These are phyloP conservation scores for Parapsyche elsis DNA, from an alignment of 1,140 invertebrate genomes.

Conservation along the genomic window DNA sequence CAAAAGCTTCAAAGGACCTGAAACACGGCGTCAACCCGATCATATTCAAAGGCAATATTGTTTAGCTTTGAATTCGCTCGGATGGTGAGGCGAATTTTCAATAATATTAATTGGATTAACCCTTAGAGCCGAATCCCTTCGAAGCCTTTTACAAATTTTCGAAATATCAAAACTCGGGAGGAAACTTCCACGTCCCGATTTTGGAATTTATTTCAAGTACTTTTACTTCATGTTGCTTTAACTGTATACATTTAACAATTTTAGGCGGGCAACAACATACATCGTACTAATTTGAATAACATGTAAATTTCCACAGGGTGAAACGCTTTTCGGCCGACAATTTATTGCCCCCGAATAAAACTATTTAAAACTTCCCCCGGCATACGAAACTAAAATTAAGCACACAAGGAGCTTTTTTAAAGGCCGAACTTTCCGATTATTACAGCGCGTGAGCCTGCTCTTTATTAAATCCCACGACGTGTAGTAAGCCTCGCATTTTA, in stretches of 20 bases:
- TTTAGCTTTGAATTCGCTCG: neutral
- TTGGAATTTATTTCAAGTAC: too few species aligned
- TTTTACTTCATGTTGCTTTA: too few species aligned
- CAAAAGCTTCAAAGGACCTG: too few species aligned
- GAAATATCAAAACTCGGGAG: too few species aligned
- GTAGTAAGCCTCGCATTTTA: too few species aligned
- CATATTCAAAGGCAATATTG: slow-evolving; percentile 10
- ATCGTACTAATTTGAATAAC: slow-evolving; percentile 4
- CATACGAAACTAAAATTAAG: slow-evolving; percentile 25
- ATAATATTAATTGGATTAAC: slow-evolving; percentile 16
- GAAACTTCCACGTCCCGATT: too few species aligned
- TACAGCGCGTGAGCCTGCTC: neutral
- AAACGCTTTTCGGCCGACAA: neutral
- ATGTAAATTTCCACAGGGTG: neutral
- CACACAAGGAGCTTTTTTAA: slow-evolving; percentile 23
- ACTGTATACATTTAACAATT: too few species aligned
- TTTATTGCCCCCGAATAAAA: slow-evolving; percentile 19
- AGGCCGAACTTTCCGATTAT: slow-evolving; percentile 32
- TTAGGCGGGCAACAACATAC: neutral
- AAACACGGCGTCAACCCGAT: neutral
- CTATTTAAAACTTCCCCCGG: slow-evolving; percentile 25
- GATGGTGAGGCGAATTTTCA: neutral
- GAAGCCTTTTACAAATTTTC: neutral
- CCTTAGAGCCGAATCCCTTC: neutral
- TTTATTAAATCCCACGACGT: neutral